These are phyloP conservation scores for Drosophila pseudotalamancana DNA, from an alignment of 2,888 invertebrate genomes.

Conservation along the genomic window DNA sequence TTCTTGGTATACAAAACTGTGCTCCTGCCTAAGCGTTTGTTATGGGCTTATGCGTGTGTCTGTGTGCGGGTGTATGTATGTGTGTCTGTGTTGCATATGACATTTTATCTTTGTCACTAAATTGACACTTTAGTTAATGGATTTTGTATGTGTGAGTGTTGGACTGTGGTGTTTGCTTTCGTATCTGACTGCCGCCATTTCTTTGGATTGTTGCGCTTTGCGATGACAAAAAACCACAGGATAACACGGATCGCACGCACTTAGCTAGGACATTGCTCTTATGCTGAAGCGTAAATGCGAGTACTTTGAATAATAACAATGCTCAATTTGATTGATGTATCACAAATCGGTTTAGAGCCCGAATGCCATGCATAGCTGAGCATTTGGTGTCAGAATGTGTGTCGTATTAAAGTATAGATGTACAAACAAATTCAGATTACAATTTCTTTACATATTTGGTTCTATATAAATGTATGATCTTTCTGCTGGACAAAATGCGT, in stretches of 20 bases:
- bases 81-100: conserved; percentile 54
- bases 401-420: no score
- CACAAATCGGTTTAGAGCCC: conserved; percentile 68
- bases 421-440: not conserved
- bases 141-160: conserved; percentile 71
- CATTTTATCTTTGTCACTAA: conserved; percentile 83
- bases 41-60: conserved; percentile 19
- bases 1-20: conserved; percentile 14
- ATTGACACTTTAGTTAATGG: conserved; percentile 84
- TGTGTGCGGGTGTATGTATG: no score
- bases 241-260: conserved; percentile 52
- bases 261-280: conserved; percentile 55
- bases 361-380: conserved; percentile 1
- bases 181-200: conserved; percentile 40
- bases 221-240: conserved; percentile 31
- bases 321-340: conserved; percentile 76
- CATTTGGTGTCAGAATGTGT: no score
- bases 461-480: not conserved
- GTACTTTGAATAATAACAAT: conserved; percentile 77
- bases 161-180: conserved; percentile 52
- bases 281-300: conserved; percentile 44
- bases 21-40: conserved; percentile 18
- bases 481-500: conserved; percentile 32
- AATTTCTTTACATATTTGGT: no score
- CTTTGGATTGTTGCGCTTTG: conserved; percentile 46